These are phyloP conservation scores for Apogon hyalosoma DNA, from an alignment of 2,797 vertebrate species.

Conservation along the genomic window DNA sequence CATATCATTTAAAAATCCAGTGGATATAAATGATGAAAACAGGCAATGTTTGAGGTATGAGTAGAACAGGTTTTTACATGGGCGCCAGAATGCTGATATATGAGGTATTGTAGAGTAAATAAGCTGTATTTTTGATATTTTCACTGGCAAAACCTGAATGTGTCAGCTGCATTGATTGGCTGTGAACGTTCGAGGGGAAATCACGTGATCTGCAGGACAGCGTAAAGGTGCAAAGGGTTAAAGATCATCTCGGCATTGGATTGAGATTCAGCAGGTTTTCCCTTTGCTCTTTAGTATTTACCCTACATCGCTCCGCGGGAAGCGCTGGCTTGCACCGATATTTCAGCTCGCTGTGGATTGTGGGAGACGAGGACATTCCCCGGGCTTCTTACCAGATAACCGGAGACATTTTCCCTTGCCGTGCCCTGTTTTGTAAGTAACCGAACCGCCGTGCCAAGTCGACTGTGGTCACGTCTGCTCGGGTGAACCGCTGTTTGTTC, in stretches of 20 bases:
- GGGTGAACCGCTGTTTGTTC: background rate
- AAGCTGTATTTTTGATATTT: too few species aligned
- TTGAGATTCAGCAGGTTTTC: conserved; percentile 34
- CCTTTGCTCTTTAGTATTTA: conserved; percentile 38
- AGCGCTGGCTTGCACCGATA: conserved; percentile 59
- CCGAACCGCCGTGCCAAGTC: background rate
- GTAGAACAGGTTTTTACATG: too few species aligned
- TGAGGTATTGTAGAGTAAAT: too few species aligned
- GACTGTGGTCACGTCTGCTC: background rate
- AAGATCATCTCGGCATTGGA: conserved; percentile 38
- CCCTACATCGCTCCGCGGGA: conserved; percentile 54
- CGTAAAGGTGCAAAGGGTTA: conserved; percentile 57
- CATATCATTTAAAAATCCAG: too few species aligned
- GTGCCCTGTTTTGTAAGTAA: conserved; percentile 76
- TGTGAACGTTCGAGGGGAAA: too few species aligned
- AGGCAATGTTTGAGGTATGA: too few species aligned
- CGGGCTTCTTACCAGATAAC: conserved; percentile 71
- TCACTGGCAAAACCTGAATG: too few species aligned
- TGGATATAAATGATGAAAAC: too few species aligned
- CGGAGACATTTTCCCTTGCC: conserved; percentile 58
- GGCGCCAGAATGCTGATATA: too few species aligned
- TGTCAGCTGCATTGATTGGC: too few species aligned
- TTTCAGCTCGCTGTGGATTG: conserved; percentile 81
- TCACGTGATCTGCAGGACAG: background rate
- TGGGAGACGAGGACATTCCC: conserved; percentile 80